A percentile compares a stretch with the other conserved stretches of the same genome.
phyloP scores from a whole-genome alignment of 2,797 vertebrate genomes.

The Sebastes goodei region DNA sequence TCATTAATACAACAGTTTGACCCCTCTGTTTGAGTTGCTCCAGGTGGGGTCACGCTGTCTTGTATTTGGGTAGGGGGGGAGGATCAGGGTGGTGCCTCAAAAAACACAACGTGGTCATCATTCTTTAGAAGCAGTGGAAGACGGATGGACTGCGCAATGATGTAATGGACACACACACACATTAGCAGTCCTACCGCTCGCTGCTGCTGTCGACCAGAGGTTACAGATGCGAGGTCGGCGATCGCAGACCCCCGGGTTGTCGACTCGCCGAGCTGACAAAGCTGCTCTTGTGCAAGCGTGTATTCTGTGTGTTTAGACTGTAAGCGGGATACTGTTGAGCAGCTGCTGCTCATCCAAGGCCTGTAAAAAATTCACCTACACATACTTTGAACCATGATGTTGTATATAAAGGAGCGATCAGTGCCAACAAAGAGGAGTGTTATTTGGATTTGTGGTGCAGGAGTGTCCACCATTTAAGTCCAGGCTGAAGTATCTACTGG shows the following conservation, averaged over 20 bases:
- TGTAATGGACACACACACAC: slow-evolving; percentile 18
- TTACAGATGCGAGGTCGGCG: slow-evolving; percentile 39
- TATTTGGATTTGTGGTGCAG: background rate
- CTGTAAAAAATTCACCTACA: slow-evolving; percentile 38
- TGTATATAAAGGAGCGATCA: background rate
- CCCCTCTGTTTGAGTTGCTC: slow-evolving; percentile 56
- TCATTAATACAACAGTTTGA: slow-evolving; percentile 57
- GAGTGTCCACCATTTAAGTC: background rate
- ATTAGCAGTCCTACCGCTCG: background rate
- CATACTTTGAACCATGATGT: slow-evolving; percentile 25
- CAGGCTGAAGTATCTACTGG: background rate
- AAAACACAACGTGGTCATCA: background rate
- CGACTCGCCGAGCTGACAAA: slow-evolving; percentile 28
- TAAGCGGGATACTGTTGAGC: slow-evolving; percentile 60
- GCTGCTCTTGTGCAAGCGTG: slow-evolving; percentile 49
- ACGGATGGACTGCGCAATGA: slow-evolving; percentile 18
- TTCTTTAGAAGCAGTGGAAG: background rate
- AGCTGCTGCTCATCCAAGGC: slow-evolving; percentile 58
- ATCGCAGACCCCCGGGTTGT: slow-evolving; percentile 29
- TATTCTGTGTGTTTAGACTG: slow-evolving; percentile 70
- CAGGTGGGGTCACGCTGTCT: slow-evolving; percentile 53
- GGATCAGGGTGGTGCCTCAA: background rate
- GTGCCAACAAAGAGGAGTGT: background rate
- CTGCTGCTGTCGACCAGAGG: slow-evolving; percentile 14
- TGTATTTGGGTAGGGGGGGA: slow-evolving; percentile 16